phyloP scores from a whole-genome alignment of 2,888 invertebrate genomes.

The Metellina segmentata region DNA sequence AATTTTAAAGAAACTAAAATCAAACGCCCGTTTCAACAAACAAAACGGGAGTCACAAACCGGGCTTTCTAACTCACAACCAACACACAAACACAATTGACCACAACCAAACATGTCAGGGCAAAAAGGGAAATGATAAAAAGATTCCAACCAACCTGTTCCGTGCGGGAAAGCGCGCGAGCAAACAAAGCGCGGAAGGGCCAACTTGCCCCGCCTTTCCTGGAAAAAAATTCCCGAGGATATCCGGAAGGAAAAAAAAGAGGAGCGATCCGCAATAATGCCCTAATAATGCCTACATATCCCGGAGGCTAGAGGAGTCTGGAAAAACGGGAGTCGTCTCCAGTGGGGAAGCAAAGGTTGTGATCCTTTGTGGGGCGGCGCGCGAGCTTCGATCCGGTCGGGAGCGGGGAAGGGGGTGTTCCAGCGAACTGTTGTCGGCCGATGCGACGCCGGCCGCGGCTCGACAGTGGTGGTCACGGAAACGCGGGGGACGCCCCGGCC shows the following conservation, averaged over 20 bases:
- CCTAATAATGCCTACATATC: slow-evolving; percentile 49
- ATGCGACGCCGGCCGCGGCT: background rate
- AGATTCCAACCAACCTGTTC: background rate
- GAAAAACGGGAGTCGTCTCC: slow-evolving; percentile 65
- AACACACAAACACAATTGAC: background rate
- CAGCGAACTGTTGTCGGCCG: slow-evolving; percentile 22
- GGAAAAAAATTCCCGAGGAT: slow-evolving; percentile 39
- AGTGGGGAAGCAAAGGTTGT: slow-evolving; percentile 71
- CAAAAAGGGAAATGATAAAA: slow-evolving; percentile 43
- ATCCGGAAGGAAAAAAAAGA: slow-evolving; percentile 32
- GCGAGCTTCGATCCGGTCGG: slow-evolving; percentile 54
- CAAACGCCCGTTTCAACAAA: no score
- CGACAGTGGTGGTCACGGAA: no score
- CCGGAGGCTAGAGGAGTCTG: slow-evolving; percentile 33
- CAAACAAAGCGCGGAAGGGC: slow-evolving; percentile 1
- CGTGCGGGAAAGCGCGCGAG: background rate
- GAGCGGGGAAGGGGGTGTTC: background rate
- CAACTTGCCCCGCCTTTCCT: background rate
- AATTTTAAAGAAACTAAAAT: no score
- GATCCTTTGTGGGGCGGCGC: slow-evolving; percentile 69
- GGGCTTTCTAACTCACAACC: no score
- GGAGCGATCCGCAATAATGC: slow-evolving; percentile 23
- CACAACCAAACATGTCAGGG: slow-evolving; percentile 19
- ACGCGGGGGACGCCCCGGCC: background rate
- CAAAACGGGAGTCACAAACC: no score